Base-by-base conservation (phyloP, 2,888 invertebrate genomes). In the Emesis russula region DNA sequence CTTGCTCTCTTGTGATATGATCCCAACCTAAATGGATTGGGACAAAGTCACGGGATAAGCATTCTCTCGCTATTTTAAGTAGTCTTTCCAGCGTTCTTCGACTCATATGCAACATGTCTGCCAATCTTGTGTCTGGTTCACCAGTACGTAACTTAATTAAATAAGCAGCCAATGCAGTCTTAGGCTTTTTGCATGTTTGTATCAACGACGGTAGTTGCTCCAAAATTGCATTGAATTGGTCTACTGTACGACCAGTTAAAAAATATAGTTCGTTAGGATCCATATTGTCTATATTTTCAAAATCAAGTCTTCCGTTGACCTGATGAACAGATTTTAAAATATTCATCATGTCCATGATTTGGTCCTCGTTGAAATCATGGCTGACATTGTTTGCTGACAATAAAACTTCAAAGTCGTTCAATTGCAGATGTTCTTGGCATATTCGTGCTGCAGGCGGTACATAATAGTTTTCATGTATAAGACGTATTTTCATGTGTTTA, bases 71-170 rank as follows among this genome's bases (percentile, higher is more conserved):
- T 85, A 84, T 86, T 96, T 96, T 75, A 95, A 96, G 63, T 96
- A 97, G 96, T 99, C 99, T 97, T 98, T 94, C 97, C 98, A 91
- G 75, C 53, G 75, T 77, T 63, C 63, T 58, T 77, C 33, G 76
- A 48, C 31, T 76, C 58, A 76, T 58, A 53, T 44, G 48, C 33
- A 76, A 77, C 58, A 77, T 33, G 36, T 33, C 38, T 78, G 77
- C 38, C 77, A 63, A 78, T 41, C 66, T 78, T 78, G 36, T 38
- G 36, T 78, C 63, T 66, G 18, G 77, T 78, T 66, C 77, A 18
- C 77, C 77, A 3, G 66, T 78, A 63, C 41, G 63, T 41, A 66
- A 25, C 77, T 78, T 66, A 38, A 38, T 63, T 66, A 78, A 78
- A 77, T 76, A 76, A 31, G 53, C 53, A 33, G 33, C 18, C 53